Evolutionary conservation across 2,888 invertebrate species (phyloP).

Genomic region (Ormyrus pomaceus): DNA sequence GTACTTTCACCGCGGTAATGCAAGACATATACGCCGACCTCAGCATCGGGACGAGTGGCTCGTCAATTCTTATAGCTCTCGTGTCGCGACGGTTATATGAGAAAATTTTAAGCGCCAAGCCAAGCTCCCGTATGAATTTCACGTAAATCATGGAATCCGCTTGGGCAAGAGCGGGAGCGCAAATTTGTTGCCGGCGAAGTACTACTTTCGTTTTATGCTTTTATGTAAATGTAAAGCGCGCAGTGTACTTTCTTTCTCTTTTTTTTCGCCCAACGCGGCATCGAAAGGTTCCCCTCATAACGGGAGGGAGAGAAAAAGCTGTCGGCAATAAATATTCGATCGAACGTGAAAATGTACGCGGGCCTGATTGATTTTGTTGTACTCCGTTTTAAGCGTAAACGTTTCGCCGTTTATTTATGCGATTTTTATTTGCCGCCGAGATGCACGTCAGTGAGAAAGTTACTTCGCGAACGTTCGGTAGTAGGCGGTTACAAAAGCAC

Average conservation of each 20-base stretch:
- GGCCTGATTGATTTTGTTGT: constrained; percentile 27
- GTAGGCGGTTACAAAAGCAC: too few species aligned
- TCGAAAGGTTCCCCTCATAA: constrained; percentile 24
- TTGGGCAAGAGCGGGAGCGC: constrained; percentile 24
- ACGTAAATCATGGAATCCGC: constrained; percentile 47
- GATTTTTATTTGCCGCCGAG: too few species aligned
- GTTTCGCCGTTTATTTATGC: background rate
- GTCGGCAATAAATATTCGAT: constrained; percentile 36
- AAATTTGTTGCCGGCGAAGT: constrained; percentile 37
- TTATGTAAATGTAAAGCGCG: constrained; percentile 5
- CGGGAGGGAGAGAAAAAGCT: constrained; percentile 7
- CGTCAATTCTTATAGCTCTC: constrained; percentile 43
- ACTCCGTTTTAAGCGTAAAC: constrained; percentile 3
- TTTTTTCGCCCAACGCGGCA: background rate
- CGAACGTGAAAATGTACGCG: constrained; percentile 7
- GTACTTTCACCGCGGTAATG: constrained; percentile 29
- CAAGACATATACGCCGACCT: background rate
- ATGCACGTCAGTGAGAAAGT: too few species aligned
- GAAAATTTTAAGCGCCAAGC: constrained; percentile 36
- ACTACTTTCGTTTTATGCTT: constrained; percentile 34
- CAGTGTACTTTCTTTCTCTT: background rate
- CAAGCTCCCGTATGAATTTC: constrained; percentile 35
- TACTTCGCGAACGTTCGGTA: too few species aligned
- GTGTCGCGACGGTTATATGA: constrained; percentile 34
- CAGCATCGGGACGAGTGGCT: constrained; percentile 45